Base-by-base conservation (phyloP, 2,888 invertebrate species). In the Drosophila seclusa region DNA sequence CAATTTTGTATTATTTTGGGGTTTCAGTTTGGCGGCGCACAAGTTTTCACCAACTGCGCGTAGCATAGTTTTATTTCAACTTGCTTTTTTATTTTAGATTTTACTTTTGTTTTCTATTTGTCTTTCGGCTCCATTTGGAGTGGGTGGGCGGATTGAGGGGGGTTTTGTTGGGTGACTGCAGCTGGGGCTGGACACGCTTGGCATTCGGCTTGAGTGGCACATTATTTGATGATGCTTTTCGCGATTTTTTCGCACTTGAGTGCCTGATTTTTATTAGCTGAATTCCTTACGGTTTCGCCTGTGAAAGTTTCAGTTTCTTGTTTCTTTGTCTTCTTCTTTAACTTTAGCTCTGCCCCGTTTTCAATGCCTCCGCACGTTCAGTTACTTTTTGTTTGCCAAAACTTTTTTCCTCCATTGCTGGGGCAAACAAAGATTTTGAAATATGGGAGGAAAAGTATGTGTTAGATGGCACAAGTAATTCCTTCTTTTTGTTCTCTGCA, bases 181-280 rank as follows among this genome's bases (percentile, higher is more conserved):
- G 58, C 10, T 34, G 73, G 60, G 62, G 68, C 66, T 79, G 62
- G 77, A 63, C 73, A 70, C 73, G 77, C 76, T 76, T 74, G 78
- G 85, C 76, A 80, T 86, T 88, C 87, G 76, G 83, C 76, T 90
- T 90, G 89, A 89, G 90, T 90, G 90, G 87, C 90, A 90, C 90
- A 88, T 90, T 89, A 87, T 90, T 89, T 90, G 90, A 90, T 90
- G 91, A 91, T 91, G 90, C 91, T 91, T 89, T 91, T 88, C 92
- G 92, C 91, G 92, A 91, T 92, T 91, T 91, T 92, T 92, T 92
- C 92, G 91, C 92, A 92, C 92, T 92, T 91, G 92, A 92, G 90
- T 92, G 92, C 84, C 87, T 91, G 91, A 92, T 92, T 92, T 92
- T 92, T 92, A 92, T 92, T 92, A 92, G 92, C 91, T 91, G 91